Base-by-base conservation (phyloP, 2,888 invertebrate species). In the Pristionchus maxplancki region DNA sequence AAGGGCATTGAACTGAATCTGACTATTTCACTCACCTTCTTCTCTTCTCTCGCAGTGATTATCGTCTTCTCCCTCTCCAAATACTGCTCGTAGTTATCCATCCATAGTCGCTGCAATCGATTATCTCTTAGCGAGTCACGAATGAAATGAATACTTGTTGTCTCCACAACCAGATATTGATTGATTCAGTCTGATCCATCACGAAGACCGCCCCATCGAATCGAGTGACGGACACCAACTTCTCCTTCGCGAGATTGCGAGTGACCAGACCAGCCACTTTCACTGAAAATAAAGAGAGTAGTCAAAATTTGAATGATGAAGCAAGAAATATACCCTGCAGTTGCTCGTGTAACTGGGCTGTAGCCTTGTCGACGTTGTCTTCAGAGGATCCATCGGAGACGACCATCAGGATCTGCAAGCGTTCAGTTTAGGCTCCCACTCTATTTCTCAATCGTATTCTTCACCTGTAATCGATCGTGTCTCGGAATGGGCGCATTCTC, bases 111-210 rank as follows among this genome's bases (percentile, higher is more conserved):
- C 92, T 91, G 74, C 31, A 78, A 78, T 44, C 0, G 9, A 24
- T 2, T 9, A 48, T 78, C 20, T 24, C 40, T 34, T 53, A 13
- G 9, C 15, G n/a, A n/a, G n/a, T 20, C 8, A 20, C 5, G 83
- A 83, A 20, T 3, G n/a, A 40, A 81, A 44, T 48, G 5, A 44
- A 44, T 44, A 44, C 91, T 90, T 94, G 94, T 64, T 94, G 93
- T 71, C 93, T 89, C 93, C 93, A 93, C 82, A 94, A 81, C 94
- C 94, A 94, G 78, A 93, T 92, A 74, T 91, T 92, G n/a, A 94
- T 89, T 15, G 92, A 92, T 88, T 94, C 94, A 81, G 90, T 89
- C 81, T 94, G 93, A 64, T 92, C 92, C 78, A 93, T 89, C 0
- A 91, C 89, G 88, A 94, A 94, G 15, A 93, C 90, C 31, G 92